A percentile compares a stretch with the other conserved stretches of the same genome.
These are phyloP conservation scores for Poecile montanus DNA, from an alignment of 2,797 vertebrate species.

Conservation along the genomic window DNA sequence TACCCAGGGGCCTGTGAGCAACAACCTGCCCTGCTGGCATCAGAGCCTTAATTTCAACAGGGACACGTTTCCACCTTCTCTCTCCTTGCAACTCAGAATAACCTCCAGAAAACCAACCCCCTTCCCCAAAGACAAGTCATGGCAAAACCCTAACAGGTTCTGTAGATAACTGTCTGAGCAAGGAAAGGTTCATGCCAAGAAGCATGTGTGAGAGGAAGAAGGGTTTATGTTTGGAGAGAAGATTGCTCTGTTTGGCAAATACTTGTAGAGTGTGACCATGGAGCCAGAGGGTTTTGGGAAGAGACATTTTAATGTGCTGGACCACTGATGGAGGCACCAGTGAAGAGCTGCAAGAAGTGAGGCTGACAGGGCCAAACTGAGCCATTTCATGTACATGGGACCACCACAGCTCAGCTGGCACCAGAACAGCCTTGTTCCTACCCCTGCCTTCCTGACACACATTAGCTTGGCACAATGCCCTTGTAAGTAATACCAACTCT, in stretches of 20 bases:
- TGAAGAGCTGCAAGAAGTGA: not conserved
- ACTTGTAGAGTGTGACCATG: not conserved
- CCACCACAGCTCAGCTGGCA: not conserved
- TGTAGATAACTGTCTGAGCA: not conserved
- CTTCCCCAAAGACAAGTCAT: not conserved
- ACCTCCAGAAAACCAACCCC: not conserved
- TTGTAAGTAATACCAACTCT: accelerated
- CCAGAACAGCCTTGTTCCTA: not conserved
- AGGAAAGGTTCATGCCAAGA: not conserved
- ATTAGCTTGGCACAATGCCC: accelerated
- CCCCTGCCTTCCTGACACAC: not conserved
- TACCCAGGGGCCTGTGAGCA: not conserved
- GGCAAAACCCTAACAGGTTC: not conserved
- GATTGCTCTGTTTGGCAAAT: not conserved
- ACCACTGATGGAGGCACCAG: not conserved
- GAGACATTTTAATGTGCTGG: not conserved
- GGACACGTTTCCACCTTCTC: not conserved
- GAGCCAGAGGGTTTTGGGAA: not conserved
- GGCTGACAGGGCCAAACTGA: not conserved
- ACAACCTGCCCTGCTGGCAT: not conserved
- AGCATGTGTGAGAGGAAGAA: not conserved
- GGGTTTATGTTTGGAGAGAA: not conserved
- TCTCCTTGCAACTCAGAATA: not conserved
- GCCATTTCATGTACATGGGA: accelerated
- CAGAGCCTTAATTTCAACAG: not conserved